A percentile compares a stretch with the other conserved stretches of the same genome.
Evolutionary conservation across 2,113 vertebrate species (phyloP).

Genomic region (Psittacula cyanocephala): DNA sequence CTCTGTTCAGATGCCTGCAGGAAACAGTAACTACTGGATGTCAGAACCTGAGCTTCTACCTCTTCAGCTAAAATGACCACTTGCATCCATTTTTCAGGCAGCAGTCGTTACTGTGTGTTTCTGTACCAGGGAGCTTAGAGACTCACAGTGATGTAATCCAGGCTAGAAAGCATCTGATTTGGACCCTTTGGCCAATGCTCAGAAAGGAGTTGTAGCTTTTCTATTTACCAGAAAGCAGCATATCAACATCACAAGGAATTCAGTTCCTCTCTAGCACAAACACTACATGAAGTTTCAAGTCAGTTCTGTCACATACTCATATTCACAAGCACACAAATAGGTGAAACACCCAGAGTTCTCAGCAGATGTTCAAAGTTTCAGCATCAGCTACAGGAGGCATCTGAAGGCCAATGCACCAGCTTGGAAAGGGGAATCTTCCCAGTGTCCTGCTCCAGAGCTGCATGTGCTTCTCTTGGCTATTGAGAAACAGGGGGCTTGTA

Average conservation of each 20-base stretch:
- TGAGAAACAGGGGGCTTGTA: neutral
- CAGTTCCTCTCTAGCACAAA: neutral
- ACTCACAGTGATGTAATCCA: neutral
- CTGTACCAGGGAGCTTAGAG: neutral
- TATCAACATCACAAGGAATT: neutral
- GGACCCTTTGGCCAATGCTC: neutral
- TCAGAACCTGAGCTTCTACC: neutral
- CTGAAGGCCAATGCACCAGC: fast-evolving
- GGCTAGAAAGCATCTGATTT: neutral
- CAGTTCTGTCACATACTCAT: neutral
- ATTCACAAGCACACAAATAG: neutral
- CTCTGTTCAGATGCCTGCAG: neutral
- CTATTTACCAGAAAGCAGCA: neutral
- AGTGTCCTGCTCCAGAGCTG: neutral
- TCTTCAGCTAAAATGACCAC: neutral
- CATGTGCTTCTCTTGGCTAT: fast-evolving
- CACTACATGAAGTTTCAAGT: neutral
- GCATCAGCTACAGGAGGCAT: fast-evolving
- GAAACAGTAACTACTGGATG: neutral
- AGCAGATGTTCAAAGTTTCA: neutral
- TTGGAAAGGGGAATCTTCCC: neutral
- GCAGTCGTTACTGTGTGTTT: neutral
- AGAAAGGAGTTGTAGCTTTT: neutral
- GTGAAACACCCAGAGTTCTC: neutral
- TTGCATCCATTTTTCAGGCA: neutral